A percentile compares a stretch with the other conserved stretches of the same genome.
Evolutionary conservation across 2,797 vertebrate genomes (phyloP).

Genomic region (Nasua narica): DNA sequence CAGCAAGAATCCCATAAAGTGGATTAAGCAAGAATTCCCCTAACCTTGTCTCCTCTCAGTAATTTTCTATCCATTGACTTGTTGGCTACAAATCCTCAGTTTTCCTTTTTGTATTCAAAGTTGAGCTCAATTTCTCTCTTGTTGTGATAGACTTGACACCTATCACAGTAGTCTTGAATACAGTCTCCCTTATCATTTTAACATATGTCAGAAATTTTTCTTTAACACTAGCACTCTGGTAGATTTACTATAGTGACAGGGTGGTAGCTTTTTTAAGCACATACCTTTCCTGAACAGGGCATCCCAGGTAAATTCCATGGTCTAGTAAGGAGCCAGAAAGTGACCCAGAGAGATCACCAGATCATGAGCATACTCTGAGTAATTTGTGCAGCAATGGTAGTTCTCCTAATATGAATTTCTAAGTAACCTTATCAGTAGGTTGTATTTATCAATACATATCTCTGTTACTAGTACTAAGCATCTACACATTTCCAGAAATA

Average conservation of each 20-base stretch:
- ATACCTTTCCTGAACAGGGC: neutral
- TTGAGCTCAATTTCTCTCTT: neutral
- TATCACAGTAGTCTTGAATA: neutral
- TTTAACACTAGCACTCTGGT: neutral
- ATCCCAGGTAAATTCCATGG: neutral
- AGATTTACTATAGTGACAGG: neutral
- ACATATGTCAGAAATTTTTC: neutral
- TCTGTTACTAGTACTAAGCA: neutral
- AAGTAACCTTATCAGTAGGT: neutral
- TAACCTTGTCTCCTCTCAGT: neutral
- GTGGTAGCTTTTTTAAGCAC: neutral
- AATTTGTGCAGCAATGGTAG: neutral
- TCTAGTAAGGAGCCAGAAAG: neutral
- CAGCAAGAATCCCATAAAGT: neutral
- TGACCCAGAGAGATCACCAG: neutral
- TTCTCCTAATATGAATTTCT: neutral
- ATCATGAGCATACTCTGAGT: neutral
- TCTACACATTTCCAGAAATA: neutral
- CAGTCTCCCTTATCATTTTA: neutral
- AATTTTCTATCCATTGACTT: neutral
- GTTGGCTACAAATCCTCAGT: neutral
- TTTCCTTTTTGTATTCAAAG: neutral
- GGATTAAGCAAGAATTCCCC: neutral
- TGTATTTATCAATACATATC: neutral
- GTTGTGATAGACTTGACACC: neutral